Conservation (phyloP, 2,888 invertebrate species). For the Morinoia aosen region DNA sequence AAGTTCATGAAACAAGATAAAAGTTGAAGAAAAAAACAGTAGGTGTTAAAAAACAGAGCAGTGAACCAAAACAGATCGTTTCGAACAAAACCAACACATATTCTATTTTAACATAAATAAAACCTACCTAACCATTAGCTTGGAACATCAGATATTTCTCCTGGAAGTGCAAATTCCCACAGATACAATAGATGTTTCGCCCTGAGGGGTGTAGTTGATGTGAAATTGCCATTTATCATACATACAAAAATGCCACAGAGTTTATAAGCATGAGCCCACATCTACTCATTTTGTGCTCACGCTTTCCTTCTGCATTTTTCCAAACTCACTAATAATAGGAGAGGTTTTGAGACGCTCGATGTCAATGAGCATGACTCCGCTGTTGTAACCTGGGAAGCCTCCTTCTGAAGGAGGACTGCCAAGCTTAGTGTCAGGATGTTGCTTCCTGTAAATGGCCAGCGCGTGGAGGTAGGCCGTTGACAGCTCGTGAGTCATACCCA, state of each 20-base stretch:
- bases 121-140: too few species aligned
- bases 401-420: constrained; percentile 70
- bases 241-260: background rate
- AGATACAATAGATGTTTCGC: too few species aligned
- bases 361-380: constrained; percentile 82
- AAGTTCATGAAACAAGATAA: too few species aligned
- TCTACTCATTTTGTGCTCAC: background rate
- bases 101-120: too few species aligned
- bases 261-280: background rate
- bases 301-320: background rate
- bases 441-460: constrained; percentile 77
- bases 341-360: constrained; percentile 79
- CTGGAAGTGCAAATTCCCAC: too few species aligned
- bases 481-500: constrained; percentile 82
- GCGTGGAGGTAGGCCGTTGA: constrained; percentile 86
- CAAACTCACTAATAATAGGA: constrained; percentile 67
- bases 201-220: too few species aligned
- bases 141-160: too few species aligned
- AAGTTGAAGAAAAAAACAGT: too few species aligned
- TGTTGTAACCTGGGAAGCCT: constrained; percentile 82
- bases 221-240: background rate
- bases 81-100: too few species aligned
- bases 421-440: constrained; percentile 39
- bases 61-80: too few species aligned
- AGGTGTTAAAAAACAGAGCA: too few species aligned